Evolutionary conservation across 2,888 invertebrate species (phyloP), one percentile per base, ranked within the genome.

Genomic region (Brachypalpus laphriformis): DNA sequence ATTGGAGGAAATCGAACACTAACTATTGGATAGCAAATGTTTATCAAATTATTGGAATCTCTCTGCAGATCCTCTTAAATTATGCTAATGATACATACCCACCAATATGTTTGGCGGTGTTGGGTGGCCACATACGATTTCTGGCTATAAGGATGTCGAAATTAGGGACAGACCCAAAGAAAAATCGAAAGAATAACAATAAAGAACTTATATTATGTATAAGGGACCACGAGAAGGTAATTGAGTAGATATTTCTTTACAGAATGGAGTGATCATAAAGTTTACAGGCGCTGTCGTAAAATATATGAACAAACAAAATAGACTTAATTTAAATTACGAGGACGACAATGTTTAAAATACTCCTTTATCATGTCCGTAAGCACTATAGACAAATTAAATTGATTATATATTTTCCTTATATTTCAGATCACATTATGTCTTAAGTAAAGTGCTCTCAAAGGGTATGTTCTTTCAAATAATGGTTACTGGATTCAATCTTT

Each of bases 171-270:
- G 82, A 34, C n/a, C 28, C 0, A 18, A 11, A 0, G 7, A 61
- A 45, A 11, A 45, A 8, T 0, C 72, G 25, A 6, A n/a, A 14
- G 1, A 31, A 40, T n/a, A 40, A 88, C 11, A 88, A 89, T 3
- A 40, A 47, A 0, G 82, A 89, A n/a, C 78, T 90, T 5, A 87
- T 87, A 9, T 80, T 51, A 0, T 90, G 90, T 47, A 88, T 90
- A 4, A 80, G 78, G 1, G 89, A 90, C 82, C 89, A 90, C 47
- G 87, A 89, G 28, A 54, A 63, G 1, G 54, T 90, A n/a, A 74
- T 87, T n/a, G 81, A 87, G 89, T 89, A 47, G 68, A 88, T 51
- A n/a, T 0, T 1, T 37, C 1, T 22, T 7, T 11, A 6, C 0
- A 6, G 6, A 34, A 6, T 5, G 1, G 2, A 6, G 37, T 40